Conservation (phyloP, 2,113 vertebrate genomes). For the Dasyornis broadbenti region DNA sequence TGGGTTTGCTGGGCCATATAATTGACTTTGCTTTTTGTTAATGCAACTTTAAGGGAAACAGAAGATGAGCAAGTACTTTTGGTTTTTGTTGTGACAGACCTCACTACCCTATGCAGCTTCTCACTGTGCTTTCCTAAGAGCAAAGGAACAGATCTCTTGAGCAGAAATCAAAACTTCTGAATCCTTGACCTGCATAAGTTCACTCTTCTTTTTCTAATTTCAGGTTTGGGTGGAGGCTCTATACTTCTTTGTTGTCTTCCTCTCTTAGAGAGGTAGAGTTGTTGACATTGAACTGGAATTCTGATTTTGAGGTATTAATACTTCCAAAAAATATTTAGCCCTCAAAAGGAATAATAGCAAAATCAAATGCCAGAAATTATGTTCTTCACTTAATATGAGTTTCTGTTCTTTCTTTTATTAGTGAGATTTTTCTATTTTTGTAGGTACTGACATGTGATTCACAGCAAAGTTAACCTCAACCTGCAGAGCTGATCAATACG, state of each 20-base stretch:
- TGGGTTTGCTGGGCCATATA: neutral
- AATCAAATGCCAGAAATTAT: neutral
- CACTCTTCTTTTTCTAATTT: neutral
- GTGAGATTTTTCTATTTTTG: slow-evolving; percentile 15
- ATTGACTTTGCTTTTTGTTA: neutral
- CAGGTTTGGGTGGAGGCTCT: neutral
- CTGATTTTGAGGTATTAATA: neutral
- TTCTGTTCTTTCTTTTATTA: neutral
- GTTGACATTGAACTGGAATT: neutral
- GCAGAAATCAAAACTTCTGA: neutral
- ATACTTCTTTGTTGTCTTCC: neutral
- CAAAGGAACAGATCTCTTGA: neutral
- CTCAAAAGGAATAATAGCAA: neutral
- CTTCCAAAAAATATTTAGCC: neutral
- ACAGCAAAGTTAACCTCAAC: neutral
- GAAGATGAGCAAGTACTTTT: neutral
- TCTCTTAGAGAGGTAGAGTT: neutral
- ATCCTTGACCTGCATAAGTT: neutral
- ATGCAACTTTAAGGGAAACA: neutral
- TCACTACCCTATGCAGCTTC: neutral
- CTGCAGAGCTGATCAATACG: neutral
- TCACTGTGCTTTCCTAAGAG: neutral
- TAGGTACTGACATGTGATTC: neutral
- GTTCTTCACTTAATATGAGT: neutral
- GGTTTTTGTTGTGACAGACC: neutral